Percentiles rank a stretch among this genome's conserved stretches.
Evolutionary conservation across 2,888 invertebrate species (phyloP).

Genomic region (Patella pellucida): DNA sequence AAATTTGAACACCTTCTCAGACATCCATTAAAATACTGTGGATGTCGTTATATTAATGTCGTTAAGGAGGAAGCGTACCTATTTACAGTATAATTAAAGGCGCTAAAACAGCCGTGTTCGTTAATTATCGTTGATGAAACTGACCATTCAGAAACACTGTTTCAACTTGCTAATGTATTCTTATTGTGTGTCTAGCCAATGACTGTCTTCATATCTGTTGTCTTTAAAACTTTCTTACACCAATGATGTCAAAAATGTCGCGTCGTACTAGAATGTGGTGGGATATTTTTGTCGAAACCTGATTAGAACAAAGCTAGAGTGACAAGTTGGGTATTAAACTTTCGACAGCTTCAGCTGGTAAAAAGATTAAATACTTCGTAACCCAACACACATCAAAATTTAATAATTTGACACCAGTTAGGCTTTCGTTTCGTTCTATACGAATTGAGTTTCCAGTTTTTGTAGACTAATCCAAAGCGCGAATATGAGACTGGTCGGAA

Average conservation of each 20-base stretch:
- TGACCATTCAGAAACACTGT: not conserved
- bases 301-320: too few species aligned
- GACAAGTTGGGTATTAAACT: too few species aligned
- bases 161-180: slow-evolving; percentile 8
- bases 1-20: slow-evolving; percentile 10
- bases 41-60: not conserved
- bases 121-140: not conserved
- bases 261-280: not conserved
- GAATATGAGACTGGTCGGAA: not conserved
- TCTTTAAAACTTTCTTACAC: not conserved
- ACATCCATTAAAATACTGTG: slow-evolving; percentile 9
- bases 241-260: not conserved
- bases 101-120: not conserved
- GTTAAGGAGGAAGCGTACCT: not conserved
- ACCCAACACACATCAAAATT: not conserved
- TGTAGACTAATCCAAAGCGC: not conserved
- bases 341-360: too few species aligned
- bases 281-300: not conserved
- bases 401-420: not conserved
- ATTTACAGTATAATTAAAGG: slow-evolving; percentile 7
- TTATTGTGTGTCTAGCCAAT: not conserved
- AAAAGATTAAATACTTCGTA: slow-evolving; percentile 1
- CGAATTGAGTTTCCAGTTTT: not conserved
- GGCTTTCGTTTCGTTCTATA: slow-evolving; percentile 1
- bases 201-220: not conserved